Evolutionary conservation across 2,888 invertebrate genomes (phyloP).

Genomic region (Brenthis ino): DNA sequence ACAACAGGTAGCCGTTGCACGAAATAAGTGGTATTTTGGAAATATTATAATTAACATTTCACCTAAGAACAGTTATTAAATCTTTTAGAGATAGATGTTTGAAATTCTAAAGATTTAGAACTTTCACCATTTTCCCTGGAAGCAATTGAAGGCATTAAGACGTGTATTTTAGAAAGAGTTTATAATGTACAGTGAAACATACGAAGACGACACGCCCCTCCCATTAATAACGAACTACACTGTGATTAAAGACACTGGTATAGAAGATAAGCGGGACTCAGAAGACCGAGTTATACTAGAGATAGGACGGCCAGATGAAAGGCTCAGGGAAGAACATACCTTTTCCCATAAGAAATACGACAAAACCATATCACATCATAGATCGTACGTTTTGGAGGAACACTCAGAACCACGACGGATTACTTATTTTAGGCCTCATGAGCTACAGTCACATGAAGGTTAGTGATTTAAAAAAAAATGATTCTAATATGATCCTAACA

Average conservation of each 20-base stretch:
- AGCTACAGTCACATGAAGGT: constrained; percentile 66
- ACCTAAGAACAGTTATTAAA: background rate
- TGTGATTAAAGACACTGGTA: constrained; percentile 62
- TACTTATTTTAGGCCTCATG: constrained; percentile 67
- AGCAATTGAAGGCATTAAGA: background rate
- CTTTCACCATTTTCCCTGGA: background rate
- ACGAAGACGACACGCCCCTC: constrained; percentile 68
- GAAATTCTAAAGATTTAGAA: constrained; percentile 2
- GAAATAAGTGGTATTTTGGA: constrained; percentile 30
- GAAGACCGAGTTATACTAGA: constrained; percentile 76
- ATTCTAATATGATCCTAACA: background rate
- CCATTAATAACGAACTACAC: constrained; percentile 72
- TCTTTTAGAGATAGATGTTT: background rate
- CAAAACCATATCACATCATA: constrained; percentile 75
- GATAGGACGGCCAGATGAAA: constrained; percentile 77
- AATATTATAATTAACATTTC: constrained; percentile 6
- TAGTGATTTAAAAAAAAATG: constrained; percentile 33
- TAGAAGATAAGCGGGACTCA: constrained; percentile 65
- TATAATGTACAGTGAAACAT: constrained; percentile 65
- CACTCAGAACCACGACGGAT: constrained; percentile 64
- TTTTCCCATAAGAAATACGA: constrained; percentile 80
- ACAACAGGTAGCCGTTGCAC: constrained; percentile 53
- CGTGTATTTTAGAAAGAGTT: background rate
- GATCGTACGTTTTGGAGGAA: constrained; percentile 74
- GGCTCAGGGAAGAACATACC: constrained; percentile 68